A percentile compares a stretch with the other conserved stretches of the same genome.
phyloP scores from a whole-genome alignment of 2,888 invertebrate genomes.

The Yponomeuta evonymella region DNA sequence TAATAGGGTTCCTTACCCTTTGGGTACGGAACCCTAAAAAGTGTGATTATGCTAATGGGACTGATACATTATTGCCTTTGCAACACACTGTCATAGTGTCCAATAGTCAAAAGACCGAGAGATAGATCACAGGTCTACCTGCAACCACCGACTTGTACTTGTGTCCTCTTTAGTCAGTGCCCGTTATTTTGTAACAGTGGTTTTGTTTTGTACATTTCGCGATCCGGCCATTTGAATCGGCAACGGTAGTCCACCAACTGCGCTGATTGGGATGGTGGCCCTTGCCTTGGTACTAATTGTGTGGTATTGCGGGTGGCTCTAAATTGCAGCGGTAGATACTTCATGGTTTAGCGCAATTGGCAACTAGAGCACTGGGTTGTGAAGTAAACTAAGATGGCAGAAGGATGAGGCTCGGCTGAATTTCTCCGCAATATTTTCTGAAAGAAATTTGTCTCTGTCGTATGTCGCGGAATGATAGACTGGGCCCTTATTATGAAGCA shows the following conservation, averaged over 20 bases:
- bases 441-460: neutral
- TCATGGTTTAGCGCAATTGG: conserved; percentile 10
- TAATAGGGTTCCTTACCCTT: no score
- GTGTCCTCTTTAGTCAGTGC: neutral
- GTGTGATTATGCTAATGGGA: no score
- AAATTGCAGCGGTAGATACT: neutral
- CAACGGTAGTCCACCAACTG: conserved; percentile 4
- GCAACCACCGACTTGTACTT: neutral
- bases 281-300: neutral
- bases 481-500: no score
- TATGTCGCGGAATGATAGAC: no score
- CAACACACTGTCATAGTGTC: no score
- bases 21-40: no score
- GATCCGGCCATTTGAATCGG: conserved; percentile 28
- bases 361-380: conserved; percentile 13
- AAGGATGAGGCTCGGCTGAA: neutral
- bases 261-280: neutral
- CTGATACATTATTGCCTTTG: no score
- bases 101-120: no score
- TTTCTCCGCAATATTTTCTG: neutral
- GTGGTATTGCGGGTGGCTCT: neutral
- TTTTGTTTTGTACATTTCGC: conserved; percentile 37
- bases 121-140: neutral
- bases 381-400: neutral
- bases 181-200: conserved; percentile 38